These are phyloP conservation scores for Lerista edwardsae DNA, from an alignment of 2,797 vertebrate species.

Conservation along the genomic window DNA sequence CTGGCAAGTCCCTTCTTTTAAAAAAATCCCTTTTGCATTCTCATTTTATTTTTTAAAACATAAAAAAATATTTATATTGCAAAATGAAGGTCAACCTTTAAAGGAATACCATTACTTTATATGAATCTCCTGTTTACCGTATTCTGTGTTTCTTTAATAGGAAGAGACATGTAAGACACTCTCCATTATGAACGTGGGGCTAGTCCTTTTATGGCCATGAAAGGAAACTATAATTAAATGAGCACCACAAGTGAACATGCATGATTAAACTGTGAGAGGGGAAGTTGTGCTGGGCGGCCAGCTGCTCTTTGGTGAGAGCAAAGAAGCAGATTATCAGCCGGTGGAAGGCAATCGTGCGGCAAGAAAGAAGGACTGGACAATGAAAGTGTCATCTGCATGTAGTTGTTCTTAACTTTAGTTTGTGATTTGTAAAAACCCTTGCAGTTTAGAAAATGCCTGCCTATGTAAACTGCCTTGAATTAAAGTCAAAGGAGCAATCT, in stretches of 20 bases:
- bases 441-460: too few relatives aligned
- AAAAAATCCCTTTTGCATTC: background rate
- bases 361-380: too few relatives aligned
- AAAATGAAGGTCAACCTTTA: too few relatives aligned
- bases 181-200: background rate
- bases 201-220: background rate
- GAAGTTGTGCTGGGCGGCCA: too few relatives aligned
- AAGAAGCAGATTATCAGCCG: too few relatives aligned
- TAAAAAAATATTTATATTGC: background rate
- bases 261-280: background rate
- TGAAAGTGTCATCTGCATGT: too few relatives aligned
- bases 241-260: background rate
- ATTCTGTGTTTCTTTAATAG: background rate
- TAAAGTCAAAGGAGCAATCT: too few relatives aligned
- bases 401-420: too few relatives aligned
- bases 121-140: background rate
- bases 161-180: background rate
- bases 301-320: too few relatives aligned
- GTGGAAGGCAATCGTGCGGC: too few relatives aligned
- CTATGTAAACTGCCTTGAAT: too few relatives aligned
- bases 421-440: too few relatives aligned
- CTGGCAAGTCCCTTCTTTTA: rapidly evolving
- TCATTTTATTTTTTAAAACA: background rate
- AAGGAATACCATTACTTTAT: background rate
- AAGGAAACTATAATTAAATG: background rate